Evolutionary conservation across 2,888 invertebrate species (phyloP), one percentile per base, ranked within the genome.

Genomic region (Troilus luridus): DNA sequence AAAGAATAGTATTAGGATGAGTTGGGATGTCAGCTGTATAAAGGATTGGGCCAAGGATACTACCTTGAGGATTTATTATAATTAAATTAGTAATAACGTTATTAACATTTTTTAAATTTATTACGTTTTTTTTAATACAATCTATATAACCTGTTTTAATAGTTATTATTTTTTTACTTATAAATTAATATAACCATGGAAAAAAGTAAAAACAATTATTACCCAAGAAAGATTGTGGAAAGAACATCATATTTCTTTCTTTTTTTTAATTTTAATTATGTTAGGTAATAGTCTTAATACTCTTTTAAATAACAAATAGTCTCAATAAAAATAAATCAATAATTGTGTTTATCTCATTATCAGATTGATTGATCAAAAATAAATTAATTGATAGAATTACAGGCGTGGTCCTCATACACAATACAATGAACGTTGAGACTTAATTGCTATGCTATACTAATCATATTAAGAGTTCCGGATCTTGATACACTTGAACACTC

Each of bases 391-490:
- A 85, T 56, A 56, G 56, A 85, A 85, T 85, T 85, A 56, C 12
- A 85, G 56, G 85, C 56, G 27, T 85, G 85, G 85, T 58, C 85
- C 85, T 85, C 56, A 85, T 41, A 41, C n/a, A 56, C 56, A 58
- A 85, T 54, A 85, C 85, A 85, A 85, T 85, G 85, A 54, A 54
- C 56, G 54, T 56, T 14, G 56, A 1, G 21, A 85, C n/a, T 85
- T 85, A 85, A 85, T 85, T 56, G 56, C 56, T 21, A 85, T n/a
- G 41, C 41, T 58, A 56, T 56, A 85, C 21, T 85, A 58, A 85
- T 85, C 85, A 58, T 58, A 85, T n/a, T 56, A 85, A 85, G 85
- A 85, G 85, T 85, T 85, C 85, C 85, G 56, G 85, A 12, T 85
- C 56, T 54, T n/a, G 85, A 85, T 56, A 85, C n/a, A 85, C 56